Evolutionary conservation across 2,113 vertebrate genomes (phyloP), one percentile per base, ranked within the genome.

Genomic region (Poeciliopsis turrubarensis): DNA sequence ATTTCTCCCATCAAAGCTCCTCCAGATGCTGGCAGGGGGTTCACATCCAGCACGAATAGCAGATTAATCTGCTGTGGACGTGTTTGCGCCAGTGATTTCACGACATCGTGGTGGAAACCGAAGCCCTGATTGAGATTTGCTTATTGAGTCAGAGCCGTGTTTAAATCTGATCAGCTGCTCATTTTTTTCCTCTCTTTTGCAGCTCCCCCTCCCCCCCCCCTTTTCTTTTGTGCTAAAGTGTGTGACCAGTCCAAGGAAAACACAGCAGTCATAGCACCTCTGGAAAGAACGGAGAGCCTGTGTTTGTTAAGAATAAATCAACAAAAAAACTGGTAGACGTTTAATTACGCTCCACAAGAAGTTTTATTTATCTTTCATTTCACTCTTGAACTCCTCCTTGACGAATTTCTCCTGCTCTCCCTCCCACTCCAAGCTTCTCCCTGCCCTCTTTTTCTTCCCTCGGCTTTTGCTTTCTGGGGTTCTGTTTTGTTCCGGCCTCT

Each of bases 281-380:
- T 77, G 90, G 90, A 92, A 90, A 91, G 85, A 92, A 82, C 86
- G 65, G 80, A 87, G 78, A 69, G 70, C 78, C 84, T 61, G 62
- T 90, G 77, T 93, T 92, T 92, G 88, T 91, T 85, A 90, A 84
- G 87, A 86, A 87, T 90, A 88, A 90, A 93, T 93, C 93, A 92
- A 89, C 86, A 83, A 75, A 79, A 79, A 79, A 37, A 80, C 77
- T 84, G 88, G 87, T 86, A 79, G 88, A 90, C 70, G n/a, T 89
- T 91, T 91, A 88, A 91, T 92, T 90, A 83, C 65, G 75, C 91
- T 92, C 88, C 80, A 13, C 79, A 66, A 84, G 75, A 85, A 78
- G 86, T 91, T 88, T 78, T 87, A 86, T 91, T 91, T 89, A 85
- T 86, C 78, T 88, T 90, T 88, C 67, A 86, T 90, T 86, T 85